phyloP scores from a whole-genome alignment of 1,140 invertebrate genomes.

The Pentalonia nigronervosa region DNA sequence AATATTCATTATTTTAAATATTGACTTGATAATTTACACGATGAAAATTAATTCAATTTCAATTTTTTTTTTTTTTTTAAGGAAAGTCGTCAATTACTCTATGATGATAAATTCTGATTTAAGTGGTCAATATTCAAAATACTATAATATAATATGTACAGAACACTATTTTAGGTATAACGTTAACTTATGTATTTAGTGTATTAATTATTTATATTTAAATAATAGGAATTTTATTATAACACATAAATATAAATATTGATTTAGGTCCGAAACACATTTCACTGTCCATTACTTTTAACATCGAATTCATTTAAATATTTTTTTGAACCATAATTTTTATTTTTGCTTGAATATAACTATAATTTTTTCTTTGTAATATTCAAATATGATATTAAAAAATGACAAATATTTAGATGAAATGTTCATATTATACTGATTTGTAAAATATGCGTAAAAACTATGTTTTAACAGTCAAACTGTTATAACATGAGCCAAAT shows the following conservation, averaged over 20 bases:
- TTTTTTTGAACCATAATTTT: not conserved
- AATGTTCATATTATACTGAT: not conserved
- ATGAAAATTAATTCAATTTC: not conserved
- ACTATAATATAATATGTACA: not conserved
- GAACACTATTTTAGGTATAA: too few species aligned
- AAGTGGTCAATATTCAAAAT: not conserved
- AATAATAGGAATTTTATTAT: not conserved
- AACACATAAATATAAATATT: not conserved
- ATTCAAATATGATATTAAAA: not conserved
- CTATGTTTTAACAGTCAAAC: not conserved
- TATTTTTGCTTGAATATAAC: not conserved
- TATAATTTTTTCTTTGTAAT: too few species aligned
- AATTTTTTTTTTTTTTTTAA: not conserved
- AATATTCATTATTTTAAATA: not conserved
- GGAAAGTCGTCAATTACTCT: not conserved
- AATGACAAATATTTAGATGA: not conserved
- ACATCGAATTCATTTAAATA: not conserved
- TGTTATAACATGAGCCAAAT: not conserved
- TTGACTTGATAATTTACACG: too few species aligned
- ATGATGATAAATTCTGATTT: too few species aligned
- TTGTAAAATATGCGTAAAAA: not conserved
- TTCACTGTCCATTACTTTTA: not conserved
- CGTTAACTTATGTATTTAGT: too few species aligned
- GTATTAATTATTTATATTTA: not conserved
- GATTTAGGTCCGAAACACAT: not conserved